Percentiles rank a stretch among this genome's conserved stretches.
Conservation (phyloP, 2,113 vertebrate genomes). For the Ibidorhyncha struthersii region DNA sequence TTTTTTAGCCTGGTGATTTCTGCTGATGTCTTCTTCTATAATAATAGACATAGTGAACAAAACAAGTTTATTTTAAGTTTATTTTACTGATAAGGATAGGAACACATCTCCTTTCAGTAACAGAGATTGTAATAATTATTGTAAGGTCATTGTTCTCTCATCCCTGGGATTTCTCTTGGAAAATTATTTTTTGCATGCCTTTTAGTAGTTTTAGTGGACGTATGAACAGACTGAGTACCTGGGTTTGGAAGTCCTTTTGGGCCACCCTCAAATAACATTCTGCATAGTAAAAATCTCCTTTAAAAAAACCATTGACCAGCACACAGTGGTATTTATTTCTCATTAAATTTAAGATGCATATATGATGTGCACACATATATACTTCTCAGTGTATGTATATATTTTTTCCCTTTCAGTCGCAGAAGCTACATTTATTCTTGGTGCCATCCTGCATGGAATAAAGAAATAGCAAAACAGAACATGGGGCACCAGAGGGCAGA, state of each 20-base stretch:
- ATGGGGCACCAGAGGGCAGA: slow-evolving; percentile 61
- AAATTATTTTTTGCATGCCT: not conserved
- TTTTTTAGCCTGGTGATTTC: not conserved
- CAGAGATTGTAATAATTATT: not conserved
- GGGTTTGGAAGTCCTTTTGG: not conserved
- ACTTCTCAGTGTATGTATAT: not conserved
- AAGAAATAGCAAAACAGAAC: not conserved
- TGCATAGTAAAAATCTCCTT: not conserved
- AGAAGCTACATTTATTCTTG: not conserved
- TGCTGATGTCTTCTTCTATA: not conserved
- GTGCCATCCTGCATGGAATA: not conserved
- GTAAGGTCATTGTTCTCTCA: not conserved
- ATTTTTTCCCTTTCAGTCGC: not conserved
- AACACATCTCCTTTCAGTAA: not conserved
- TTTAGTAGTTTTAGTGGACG: not conserved
- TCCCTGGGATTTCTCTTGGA: not conserved
- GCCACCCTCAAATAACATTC: not conserved
- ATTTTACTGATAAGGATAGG: not conserved
- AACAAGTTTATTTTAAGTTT: not conserved
- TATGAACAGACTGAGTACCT: not conserved
- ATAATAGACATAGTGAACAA: not conserved
- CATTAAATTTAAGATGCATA: slow-evolving; percentile 17
- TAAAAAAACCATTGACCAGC: not conserved
- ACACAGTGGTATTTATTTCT: slow-evolving; percentile 5
- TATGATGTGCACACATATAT: not conserved